These are phyloP conservation scores for Drosophila mojavensis DNA, from an alignment of 1,140 invertebrate genomes.

Conservation along the genomic window DNA sequence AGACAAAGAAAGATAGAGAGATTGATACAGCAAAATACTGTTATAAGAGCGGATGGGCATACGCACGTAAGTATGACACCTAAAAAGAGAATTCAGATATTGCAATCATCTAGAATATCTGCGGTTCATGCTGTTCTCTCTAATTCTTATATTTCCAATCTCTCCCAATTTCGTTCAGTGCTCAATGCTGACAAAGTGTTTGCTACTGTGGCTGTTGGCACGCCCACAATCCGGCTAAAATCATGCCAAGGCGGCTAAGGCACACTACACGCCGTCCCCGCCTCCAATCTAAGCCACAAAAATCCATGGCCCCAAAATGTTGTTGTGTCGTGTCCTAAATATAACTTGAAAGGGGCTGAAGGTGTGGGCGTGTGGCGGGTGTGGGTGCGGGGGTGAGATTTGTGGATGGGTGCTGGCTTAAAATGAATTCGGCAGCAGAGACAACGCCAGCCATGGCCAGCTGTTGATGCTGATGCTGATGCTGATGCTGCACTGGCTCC, in stretches of 20 bases:
- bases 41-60: too few relatives aligned
- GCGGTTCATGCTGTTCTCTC: too few relatives aligned
- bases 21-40: too few relatives aligned
- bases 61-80: too few relatives aligned
- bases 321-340: slow-evolving; percentile 45
- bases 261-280: not conserved
- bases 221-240: slow-evolving; percentile 25
- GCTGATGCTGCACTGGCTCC: slow-evolving; percentile 20
- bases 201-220: slow-evolving; percentile 11
- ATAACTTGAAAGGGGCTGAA: slow-evolving; percentile 19
- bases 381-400: too few relatives aligned
- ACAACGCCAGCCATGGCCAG: slow-evolving; percentile 9
- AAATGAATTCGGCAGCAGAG: slow-evolving; percentile 36
- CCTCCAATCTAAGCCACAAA: slow-evolving; percentile 39
- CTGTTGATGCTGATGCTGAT: slow-evolving; percentile 7
- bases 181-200: slow-evolving; percentile 1
- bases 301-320: slow-evolving; percentile 25
- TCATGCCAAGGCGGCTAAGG: slow-evolving; percentile 16
- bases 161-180: slow-evolving; percentile 18
- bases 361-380: not conserved
- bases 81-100: too few relatives aligned
- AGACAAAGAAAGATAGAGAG: too few relatives aligned
- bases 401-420: not conserved
- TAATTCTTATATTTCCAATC: too few relatives aligned
- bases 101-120: too few relatives aligned